Base-by-base conservation (phyloP, 1,140 invertebrate genomes). In the Drosophila aff. region DNA sequence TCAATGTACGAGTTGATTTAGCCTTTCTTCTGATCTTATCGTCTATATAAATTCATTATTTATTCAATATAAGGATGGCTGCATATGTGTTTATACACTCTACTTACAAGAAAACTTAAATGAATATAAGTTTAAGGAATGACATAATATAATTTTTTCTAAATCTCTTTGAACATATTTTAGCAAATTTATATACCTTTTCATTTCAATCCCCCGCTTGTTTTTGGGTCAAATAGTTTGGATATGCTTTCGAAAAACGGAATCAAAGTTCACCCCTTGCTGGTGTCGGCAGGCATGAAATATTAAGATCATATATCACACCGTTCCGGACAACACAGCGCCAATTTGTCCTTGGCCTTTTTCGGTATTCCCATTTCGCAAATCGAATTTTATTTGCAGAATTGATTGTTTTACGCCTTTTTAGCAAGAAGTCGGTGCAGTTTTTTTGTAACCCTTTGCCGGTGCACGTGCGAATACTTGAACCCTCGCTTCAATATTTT, bases 341-440 rank as follows among this genome's bases (percentile, higher is more conserved):
- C 26, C 83, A 82, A 87, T 86, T 87, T 87, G 83, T 79, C 83
- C 58, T 57, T 64, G 73, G 77, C 57, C 64, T 44, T 61, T 78
- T 78, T 79, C 43, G 26, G 53, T 33, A 69, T 59, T 69, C 55
- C 74, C 68, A 72, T 81, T 81, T 87, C 61, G 71, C 80, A 84
- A 69, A 85, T 89, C 85, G 79, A 89, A 89, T 86, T 85, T 89
- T 89, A 89, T 89, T 89, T 89, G 85, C 64, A 61, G 71, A 79
- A 82, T 84, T 75, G 81, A 91, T 91, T 90, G 82, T 91, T 89
- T 89, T 71, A 90, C 85, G 85, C 86, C 85, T 91, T 85, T 90
- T 85, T 90, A 89, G 74, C 74, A 65, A 66, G 58, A 76, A 61
- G 78, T 86, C 79, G 77, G 76, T 85, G 87, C 73, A 81, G 68